A percentile compares a stretch with the other conserved stretches of the same genome.
Conservation (phyloP, 2,888 invertebrate genomes). For the Cancer borealis region DNA sequence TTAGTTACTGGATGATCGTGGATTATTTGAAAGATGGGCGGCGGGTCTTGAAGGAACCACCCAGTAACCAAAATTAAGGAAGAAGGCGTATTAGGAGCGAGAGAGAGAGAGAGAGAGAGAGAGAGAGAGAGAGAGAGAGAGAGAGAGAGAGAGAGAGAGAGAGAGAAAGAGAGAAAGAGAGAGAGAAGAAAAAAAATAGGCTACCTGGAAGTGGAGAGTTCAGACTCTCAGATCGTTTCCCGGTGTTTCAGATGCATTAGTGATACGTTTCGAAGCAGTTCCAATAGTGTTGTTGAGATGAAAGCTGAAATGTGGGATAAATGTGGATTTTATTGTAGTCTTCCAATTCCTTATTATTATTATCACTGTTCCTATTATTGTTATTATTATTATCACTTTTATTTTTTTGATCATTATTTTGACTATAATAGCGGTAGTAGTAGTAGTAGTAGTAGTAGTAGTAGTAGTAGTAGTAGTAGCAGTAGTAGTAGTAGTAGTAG, state of each 20-base stretch:
- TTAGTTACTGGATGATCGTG: neutral
- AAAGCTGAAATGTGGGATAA: neutral
- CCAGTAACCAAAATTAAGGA: neutral
- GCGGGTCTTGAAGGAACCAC: neutral
- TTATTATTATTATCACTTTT: too few relatives aligned
- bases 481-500: too few relatives aligned
- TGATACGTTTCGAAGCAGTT: neutral
- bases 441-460: too few relatives aligned
- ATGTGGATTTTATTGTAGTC: neutral
- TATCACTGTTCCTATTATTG: too few relatives aligned
- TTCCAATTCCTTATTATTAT: too few relatives aligned
- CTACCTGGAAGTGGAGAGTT: neutral
- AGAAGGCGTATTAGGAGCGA: neutral
- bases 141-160: constrained; percentile 42
- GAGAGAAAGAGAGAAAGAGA: constrained; percentile 39
- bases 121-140: constrained; percentile 36
- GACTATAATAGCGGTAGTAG: too few relatives aligned
- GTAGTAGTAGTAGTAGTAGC: too few relatives aligned
- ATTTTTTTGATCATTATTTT: too few relatives aligned
- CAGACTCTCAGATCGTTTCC: neutral
- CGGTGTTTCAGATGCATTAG: neutral
- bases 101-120: neutral
- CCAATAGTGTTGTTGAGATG: neutral
- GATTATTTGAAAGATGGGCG: neutral
- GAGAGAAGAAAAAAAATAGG: neutral